Conservation (phyloP, 2,888 invertebrate species). For the Agrotis segetum region DNA sequence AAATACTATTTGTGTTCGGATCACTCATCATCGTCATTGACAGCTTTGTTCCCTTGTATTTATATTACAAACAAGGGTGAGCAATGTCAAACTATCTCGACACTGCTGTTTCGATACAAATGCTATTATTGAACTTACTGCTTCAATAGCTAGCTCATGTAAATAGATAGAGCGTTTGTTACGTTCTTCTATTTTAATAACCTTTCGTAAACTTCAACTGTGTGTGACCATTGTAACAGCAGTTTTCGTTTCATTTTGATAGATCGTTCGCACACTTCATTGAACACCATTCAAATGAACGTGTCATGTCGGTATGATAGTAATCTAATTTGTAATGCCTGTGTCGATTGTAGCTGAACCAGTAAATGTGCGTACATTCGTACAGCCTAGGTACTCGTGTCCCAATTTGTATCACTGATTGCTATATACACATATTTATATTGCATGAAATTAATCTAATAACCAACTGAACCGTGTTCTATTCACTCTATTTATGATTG, state of each 20-base stretch:
- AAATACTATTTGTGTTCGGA: no score
- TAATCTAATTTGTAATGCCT: slow-evolving; percentile 20
- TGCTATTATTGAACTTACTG: background rate
- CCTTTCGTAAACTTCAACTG: background rate
- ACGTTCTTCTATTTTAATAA: slow-evolving; percentile 6
- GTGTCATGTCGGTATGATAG: background rate
- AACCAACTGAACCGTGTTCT: slow-evolving; percentile 33
- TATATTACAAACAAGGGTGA: no score
- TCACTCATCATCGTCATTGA: no score
- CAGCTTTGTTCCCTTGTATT: no score
- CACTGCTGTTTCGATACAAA: background rate
- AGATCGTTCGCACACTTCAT: background rate
- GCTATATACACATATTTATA: no score
- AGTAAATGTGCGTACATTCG: background rate
- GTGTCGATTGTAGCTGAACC: slow-evolving; percentile 1
- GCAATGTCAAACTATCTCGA: no score
- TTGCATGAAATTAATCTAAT: slow-evolving; percentile 38
- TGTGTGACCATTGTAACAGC: background rate
- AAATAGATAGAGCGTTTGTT: background rate
- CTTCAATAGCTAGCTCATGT: background rate
- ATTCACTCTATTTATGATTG: slow-evolving; percentile 20
- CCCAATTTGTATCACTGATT: slow-evolving; percentile 32
- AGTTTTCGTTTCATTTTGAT: background rate
- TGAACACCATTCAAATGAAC: background rate
- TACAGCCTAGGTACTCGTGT: slow-evolving; percentile 1